Conservation (phyloP, 2,888 invertebrate genomes). For the Lycaena phlaeas region DNA sequence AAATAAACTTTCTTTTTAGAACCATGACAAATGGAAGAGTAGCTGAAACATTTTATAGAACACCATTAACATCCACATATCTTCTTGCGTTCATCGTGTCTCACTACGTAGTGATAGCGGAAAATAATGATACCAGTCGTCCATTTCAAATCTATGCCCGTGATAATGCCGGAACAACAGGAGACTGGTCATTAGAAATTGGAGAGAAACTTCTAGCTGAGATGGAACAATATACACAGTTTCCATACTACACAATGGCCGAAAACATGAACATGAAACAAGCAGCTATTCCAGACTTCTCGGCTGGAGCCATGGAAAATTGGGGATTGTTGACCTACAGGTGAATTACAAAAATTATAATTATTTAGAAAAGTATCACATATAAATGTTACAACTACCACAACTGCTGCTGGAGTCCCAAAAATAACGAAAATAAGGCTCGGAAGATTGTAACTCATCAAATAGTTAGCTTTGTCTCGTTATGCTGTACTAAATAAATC, state of each 20-base stretch:
- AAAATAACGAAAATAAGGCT: too few species aligned
- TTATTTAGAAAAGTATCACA: too few species aligned
- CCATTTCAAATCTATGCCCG: constrained; percentile 60
- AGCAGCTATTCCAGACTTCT: constrained; percentile 85
- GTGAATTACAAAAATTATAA: too few species aligned
- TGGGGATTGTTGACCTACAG: constrained; percentile 88
- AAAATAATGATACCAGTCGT: constrained; percentile 25
- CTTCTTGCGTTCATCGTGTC: constrained; percentile 89
- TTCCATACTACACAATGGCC: constrained; percentile 67
- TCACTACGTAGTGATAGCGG: constrained; percentile 68
- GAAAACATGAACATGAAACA: constrained; percentile 73
- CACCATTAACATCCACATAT: constrained; percentile 84
- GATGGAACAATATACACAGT: constrained; percentile 73
- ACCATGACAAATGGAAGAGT: constrained; percentile 32
- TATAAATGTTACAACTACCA: too few species aligned
- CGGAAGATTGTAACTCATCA: too few species aligned
- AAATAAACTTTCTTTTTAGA: constrained; percentile 19
- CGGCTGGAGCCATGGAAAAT: constrained; percentile 88
- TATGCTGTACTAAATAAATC: too few species aligned
- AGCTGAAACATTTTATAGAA: constrained; percentile 63
- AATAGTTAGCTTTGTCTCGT: too few species aligned
- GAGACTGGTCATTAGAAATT: constrained; percentile 53
- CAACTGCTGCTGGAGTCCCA: too few species aligned
- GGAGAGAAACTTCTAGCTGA: constrained; percentile 56
- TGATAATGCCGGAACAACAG: constrained; percentile 44